Percentiles rank a stretch among this genome's conserved stretches.
phyloP scores from a whole-genome alignment of 2,888 invertebrate genomes.

The Callosobruchus maculatus region DNA sequence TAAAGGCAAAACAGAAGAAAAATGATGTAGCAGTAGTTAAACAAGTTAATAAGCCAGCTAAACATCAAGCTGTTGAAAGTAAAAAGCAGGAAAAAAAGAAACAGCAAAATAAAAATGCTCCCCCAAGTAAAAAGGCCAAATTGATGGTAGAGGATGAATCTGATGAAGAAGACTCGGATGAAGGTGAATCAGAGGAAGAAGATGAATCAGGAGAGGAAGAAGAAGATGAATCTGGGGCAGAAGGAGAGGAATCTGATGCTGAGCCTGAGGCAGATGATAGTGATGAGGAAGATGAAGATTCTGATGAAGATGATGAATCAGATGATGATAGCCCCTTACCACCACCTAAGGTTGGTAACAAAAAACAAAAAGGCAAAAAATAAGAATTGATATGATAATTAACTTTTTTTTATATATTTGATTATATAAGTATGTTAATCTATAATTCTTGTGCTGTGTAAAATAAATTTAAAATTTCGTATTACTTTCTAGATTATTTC shows the following conservation, averaged over 20 bases:
- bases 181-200: conserved; percentile 12
- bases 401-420: conserved; percentile 1
- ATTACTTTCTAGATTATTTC: not conserved
- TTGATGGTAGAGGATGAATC: conserved; percentile 9
- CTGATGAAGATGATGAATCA: conserved; percentile 19
- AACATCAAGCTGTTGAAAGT: conserved; percentile 6
- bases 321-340: conserved; percentile 17
- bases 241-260: conserved; percentile 17
- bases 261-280: conserved; percentile 16
- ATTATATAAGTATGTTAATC: not conserved
- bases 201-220: conserved; percentile 15
- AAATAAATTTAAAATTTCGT: not conserved
- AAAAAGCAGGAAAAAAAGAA: conserved; percentile 10
- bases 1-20: conserved; percentile 3
- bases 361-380: conserved; percentile 11
- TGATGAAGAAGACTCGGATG: conserved; percentile 12
- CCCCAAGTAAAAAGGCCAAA: not conserved
- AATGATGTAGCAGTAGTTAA: conserved; percentile 4
- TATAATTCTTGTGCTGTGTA: not conserved
- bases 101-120: conserved; percentile 6
- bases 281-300: conserved; percentile 14
- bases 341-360: conserved; percentile 24
- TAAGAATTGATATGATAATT: too few relatives aligned
- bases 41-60: conserved; percentile 5
- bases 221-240: conserved; percentile 16